Base-by-base conservation (phyloP, 1,140 invertebrate genomes). In the Cotesia vestalis region DNA sequence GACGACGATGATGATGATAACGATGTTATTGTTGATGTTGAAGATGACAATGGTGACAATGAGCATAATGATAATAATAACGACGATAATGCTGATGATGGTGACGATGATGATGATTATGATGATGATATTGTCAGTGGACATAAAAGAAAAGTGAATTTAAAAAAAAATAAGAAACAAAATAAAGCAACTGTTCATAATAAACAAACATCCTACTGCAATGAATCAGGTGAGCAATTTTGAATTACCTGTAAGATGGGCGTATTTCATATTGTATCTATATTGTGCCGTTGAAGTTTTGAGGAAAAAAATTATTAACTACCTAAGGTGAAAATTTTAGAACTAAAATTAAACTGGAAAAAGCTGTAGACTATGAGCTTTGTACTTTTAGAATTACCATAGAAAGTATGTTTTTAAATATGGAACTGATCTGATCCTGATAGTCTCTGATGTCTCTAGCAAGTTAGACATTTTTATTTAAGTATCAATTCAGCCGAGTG, bases 1-100 rank as follows among this genome's bases (percentile, higher is more conserved):
- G 73, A 74, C 11, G 75, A 77, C 8, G 72, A 78, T 71, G 75
- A 74, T 20, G 8, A 59, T 34, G 69, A 68, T 55, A 66, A 74
- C 27, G 63, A 57, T 17, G 68, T 71, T 27, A 66, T 57, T 57
- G 66, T 63, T n/a, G 69, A 74, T 35, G 63, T 64, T 14, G 73
- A 67, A 60, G 67, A 60, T 40, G 66, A 59, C 4, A 34, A 59
- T 53, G 52, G 12, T 53, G 52, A 53, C 12, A 12, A 55, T 55
- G 52, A 55, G 8, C 8, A 55, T 55, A 12, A 55, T 55, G 52
- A 55, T 55, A 12, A 55, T 55, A 1, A 34, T 55, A 52, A 68
- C 35, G 66, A 68, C 3, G 66, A 68, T 36, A 20, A 60, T 8
- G 69, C 64, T 8, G 69, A 64, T n/a, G 69, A 71, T 20, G 61